Evolutionary conservation across 1,140 invertebrate species (phyloP).

Genomic region (Bombyx mori): DNA sequence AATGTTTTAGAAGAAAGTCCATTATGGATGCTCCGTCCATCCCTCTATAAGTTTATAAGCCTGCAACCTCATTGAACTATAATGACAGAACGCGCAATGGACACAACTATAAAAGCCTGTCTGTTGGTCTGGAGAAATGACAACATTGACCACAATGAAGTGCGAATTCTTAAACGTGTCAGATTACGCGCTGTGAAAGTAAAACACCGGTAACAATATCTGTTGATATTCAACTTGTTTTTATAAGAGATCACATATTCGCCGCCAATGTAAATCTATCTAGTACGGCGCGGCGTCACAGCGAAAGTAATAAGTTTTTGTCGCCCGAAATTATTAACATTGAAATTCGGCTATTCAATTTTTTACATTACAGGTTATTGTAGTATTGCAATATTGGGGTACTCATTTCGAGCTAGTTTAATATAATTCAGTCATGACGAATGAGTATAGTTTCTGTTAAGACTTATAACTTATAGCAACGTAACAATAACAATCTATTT

Average conservation of each 20-base stretch:
- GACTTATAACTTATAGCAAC: no score
- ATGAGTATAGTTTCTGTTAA: no score
- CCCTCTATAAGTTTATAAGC: no score
- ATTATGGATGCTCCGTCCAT: no score
- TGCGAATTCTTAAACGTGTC: conserved; percentile 13
- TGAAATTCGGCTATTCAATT: no score
- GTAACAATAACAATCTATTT: no score
- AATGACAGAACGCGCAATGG: no score
- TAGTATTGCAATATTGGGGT: no score
- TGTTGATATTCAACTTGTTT: conserved; percentile 10
- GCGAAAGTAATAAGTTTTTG: conserved; percentile 9
- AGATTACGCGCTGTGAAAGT: conserved; percentile 16
- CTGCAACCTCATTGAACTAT: no score
- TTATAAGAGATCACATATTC: background rate
- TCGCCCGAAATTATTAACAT: no score
- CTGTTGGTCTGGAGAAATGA: conserved; percentile 2
- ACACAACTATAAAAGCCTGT: background rate
- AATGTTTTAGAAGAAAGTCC: no score
- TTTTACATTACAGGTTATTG: no score
- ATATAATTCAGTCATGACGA: background rate
- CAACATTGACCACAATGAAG: conserved; percentile 11
- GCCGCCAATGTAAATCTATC: conserved; percentile 14
- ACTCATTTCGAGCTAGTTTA: background rate
- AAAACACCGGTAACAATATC: conserved; percentile 13
- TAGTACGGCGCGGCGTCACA: background rate